Evolutionary conservation across 2,113 vertebrate species (phyloP), one percentile per base, ranked within the genome.

Genomic region (Mormoops blainvillei): DNA sequence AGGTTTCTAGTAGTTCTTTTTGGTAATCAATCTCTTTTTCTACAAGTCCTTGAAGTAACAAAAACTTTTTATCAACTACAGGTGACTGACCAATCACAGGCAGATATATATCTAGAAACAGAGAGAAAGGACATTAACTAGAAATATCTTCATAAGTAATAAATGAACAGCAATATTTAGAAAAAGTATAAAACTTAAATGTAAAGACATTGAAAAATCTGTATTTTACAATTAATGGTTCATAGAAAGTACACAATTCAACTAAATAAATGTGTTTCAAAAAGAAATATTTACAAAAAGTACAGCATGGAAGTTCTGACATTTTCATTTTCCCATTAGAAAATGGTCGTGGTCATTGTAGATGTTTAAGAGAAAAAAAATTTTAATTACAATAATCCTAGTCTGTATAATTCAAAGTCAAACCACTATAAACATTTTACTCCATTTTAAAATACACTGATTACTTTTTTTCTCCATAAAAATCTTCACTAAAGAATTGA

Each of bases 11-110:
- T 2, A 99, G 98, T 43, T 99, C 99, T 95, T 98, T 99, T 95
- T 99, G 99, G 97, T 99, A 99, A 98, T 99, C 98, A n/a, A 99
- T 98, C 98, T 99, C 99, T 96, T 97, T 99, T 96, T 99, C 99
- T 45, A 99, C 74, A 43, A 99, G 98, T 56, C 99, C 99, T 97
- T 99, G 99, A 73, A 99, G 99, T 92, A 96, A 98, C 95, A 99
- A 91, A 97, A 99, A 99, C 94, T 99, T 99, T 50, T 99, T 99
- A 96, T 99, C 99, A 74, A 99, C 98, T 43, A 99, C 50, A 0
- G 99, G 83, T 5, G 99, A 99, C 97, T 99, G 99, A 56, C 99
- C 99, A 94, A 99, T 95, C 41, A 99, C 98, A 58, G 99, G 98
- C 58, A 98, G 97, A 97, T 99, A 99, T 85, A 99, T 99, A 97